Conservation (phyloP, 2,113 vertebrate genomes). For the Amazona guildingii region DNA sequence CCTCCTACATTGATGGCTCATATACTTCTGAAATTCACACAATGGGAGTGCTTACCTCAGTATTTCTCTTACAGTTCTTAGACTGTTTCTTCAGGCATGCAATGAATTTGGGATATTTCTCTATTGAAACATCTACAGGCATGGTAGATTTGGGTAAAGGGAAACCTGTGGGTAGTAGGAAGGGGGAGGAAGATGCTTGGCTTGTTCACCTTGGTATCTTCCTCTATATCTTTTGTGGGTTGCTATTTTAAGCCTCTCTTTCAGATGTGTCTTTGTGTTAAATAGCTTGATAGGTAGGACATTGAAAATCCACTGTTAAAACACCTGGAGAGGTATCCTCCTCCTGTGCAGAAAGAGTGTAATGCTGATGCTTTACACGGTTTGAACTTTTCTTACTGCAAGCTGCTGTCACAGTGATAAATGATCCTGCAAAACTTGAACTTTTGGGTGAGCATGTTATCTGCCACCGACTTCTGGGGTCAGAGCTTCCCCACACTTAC, state of each 20-base stretch:
- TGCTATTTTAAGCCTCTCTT: not conserved
- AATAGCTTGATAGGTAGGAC: not conserved
- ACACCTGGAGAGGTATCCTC: not conserved
- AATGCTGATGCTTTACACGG: not conserved
- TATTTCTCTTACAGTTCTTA: not conserved
- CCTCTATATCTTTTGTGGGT: not conserved
- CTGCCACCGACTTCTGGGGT: not conserved
- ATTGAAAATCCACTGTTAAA: not conserved
- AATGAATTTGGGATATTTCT: not conserved
- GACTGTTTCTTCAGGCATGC: not conserved
- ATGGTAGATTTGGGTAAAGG: not conserved
- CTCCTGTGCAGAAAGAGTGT: not conserved
- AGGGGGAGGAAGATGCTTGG: not conserved
- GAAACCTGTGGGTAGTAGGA: not conserved
- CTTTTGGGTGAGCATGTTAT: not conserved
- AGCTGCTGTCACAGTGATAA: slow-evolving; percentile 7
- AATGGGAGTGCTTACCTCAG: not conserved
- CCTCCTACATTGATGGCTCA: not conserved
- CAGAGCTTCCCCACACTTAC: not conserved
- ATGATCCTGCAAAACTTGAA: not conserved
- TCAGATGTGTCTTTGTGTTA: not conserved
- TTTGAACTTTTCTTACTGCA: not conserved
- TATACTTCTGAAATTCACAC: not conserved
- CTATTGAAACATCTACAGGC: not conserved
- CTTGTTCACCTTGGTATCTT: not conserved